phyloP scores from a whole-genome alignment of 2,113 vertebrate species.

The Atractosteus spatula region DNA sequence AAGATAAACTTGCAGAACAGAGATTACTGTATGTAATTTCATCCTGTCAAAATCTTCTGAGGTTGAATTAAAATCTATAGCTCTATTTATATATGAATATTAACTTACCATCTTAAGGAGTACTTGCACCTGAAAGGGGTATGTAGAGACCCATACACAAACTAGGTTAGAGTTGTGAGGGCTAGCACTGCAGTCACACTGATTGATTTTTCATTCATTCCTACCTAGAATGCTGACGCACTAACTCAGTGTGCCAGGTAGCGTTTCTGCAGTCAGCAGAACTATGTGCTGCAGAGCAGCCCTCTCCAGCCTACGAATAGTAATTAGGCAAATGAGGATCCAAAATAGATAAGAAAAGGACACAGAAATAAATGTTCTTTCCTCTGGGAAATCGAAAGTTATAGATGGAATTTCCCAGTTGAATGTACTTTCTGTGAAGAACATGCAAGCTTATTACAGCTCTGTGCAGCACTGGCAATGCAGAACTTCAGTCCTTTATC shows the following conservation, averaged over 20 bases:
- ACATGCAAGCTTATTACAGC: neutral
- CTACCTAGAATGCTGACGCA: slow-evolving; percentile 75
- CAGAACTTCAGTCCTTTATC: neutral
- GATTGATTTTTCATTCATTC: slow-evolving; percentile 83
- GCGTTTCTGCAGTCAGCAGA: slow-evolving; percentile 77
- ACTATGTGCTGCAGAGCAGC: slow-evolving; percentile 61
- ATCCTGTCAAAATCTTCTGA: too few relatives aligned
- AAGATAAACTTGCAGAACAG: too few relatives aligned
- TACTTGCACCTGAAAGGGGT: slow-evolving; percentile 41
- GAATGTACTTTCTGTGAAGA: neutral
- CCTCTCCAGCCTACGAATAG: slow-evolving; percentile 54
- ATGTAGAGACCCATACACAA: slow-evolving; percentile 48
- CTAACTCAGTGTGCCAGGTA: slow-evolving; percentile 62
- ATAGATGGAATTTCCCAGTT: neutral
- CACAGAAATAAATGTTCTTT: slow-evolving; percentile 33
- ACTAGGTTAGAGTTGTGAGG: slow-evolving; percentile 56
- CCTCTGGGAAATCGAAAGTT: neutral
- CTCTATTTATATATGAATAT: neutral
- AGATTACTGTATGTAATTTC: too few relatives aligned
- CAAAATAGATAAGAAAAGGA: slow-evolving; percentile 40
- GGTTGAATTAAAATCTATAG: neutral
- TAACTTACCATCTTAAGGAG: slow-evolving; percentile 69
- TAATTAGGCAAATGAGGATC: slow-evolving; percentile 66
- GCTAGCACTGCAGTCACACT: slow-evolving; percentile 67
- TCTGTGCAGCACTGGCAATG: neutral